Evolutionary conservation across 2,888 invertebrate genomes (phyloP).

Genomic region (Dicyrtoma fusca): DNA sequence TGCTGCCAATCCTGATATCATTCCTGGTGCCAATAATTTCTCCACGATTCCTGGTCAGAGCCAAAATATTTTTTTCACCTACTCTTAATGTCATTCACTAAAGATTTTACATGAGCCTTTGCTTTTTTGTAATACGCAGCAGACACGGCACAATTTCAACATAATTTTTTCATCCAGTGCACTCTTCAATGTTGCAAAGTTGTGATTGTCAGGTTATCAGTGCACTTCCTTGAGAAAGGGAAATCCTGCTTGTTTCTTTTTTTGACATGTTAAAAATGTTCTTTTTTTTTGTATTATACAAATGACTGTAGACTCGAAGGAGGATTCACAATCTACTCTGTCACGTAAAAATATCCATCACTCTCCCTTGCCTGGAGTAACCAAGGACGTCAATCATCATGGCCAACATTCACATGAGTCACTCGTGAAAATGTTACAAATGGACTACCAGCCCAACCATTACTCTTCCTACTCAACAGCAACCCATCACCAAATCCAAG

Average conservation of each 20-base stretch:
- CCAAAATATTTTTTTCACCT: not conserved
- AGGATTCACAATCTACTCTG: conserved; percentile 8
- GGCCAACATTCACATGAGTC: conserved; percentile 36
- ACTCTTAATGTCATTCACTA: not conserved
- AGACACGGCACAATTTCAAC: too few relatives aligned
- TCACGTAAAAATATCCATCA: conserved; percentile 8
- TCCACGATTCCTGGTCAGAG: conserved; percentile 50
- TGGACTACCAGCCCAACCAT: conserved; percentile 38
- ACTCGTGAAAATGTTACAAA: conserved; percentile 18
- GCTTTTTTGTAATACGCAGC: too few relatives aligned
- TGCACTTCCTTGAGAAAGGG: not conserved
- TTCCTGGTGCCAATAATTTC: conserved; percentile 56
- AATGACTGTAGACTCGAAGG: conserved; percentile 1
- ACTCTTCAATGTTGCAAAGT: too few relatives aligned
- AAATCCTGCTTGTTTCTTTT: not conserved
- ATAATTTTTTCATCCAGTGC: too few relatives aligned
- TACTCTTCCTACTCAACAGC: conserved; percentile 44
- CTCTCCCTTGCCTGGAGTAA: not conserved
- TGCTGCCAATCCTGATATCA: conserved; percentile 56
- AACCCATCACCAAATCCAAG: conserved; percentile 27
- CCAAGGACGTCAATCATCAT: conserved; percentile 10
- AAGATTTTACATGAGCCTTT: conserved; percentile 4
- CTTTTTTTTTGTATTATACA: not conserved
- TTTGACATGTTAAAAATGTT: not conserved
- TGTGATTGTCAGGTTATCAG: not conserved